phyloP scores from a whole-genome alignment of 1,140 invertebrate species.

The Cherax quadricarinatus region DNA sequence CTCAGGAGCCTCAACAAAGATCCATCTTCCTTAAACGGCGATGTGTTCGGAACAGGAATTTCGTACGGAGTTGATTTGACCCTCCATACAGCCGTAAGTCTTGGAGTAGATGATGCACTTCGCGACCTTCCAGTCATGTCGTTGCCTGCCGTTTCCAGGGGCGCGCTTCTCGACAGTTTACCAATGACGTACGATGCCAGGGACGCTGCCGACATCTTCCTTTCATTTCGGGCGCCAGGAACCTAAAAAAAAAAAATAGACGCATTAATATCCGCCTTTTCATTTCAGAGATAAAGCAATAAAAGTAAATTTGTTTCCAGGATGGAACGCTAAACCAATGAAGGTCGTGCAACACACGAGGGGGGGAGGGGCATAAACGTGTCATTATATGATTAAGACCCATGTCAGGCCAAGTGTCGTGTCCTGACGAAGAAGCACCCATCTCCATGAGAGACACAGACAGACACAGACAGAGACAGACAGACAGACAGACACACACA shows the following conservation, averaged over 20 bases:
- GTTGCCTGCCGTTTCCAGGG: background rate
- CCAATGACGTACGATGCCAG: conserved; percentile 35
- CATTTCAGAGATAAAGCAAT: too few relatives aligned
- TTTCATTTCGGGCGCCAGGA: conserved; percentile 18
- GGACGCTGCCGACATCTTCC: conserved; percentile 37
- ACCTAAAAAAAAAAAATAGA: conserved; percentile 29
- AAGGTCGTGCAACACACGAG: too few relatives aligned
- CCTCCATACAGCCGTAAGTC: conserved; percentile 51
- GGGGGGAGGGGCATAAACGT: too few relatives aligned
- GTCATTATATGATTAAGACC: too few relatives aligned
- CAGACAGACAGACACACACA: too few relatives aligned
- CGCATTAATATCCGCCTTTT: too few relatives aligned
- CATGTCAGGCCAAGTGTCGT: too few relatives aligned
- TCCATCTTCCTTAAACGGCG: conserved; percentile 41
- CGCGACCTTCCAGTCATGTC: background rate
- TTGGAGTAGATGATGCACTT: background rate
- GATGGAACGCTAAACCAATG: too few relatives aligned
- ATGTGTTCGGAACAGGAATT: background rate
- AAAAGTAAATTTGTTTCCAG: too few relatives aligned
- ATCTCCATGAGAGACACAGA: too few relatives aligned
- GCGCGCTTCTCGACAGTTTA: conserved; percentile 1
- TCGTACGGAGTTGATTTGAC: conserved; percentile 45
- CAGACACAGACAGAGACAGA: too few relatives aligned
- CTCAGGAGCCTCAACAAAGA: conserved; percentile 31
- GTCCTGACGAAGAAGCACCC: too few relatives aligned